Base-by-base conservation (phyloP, 2,888 invertebrate genomes). In the Seira musarum region DNA sequence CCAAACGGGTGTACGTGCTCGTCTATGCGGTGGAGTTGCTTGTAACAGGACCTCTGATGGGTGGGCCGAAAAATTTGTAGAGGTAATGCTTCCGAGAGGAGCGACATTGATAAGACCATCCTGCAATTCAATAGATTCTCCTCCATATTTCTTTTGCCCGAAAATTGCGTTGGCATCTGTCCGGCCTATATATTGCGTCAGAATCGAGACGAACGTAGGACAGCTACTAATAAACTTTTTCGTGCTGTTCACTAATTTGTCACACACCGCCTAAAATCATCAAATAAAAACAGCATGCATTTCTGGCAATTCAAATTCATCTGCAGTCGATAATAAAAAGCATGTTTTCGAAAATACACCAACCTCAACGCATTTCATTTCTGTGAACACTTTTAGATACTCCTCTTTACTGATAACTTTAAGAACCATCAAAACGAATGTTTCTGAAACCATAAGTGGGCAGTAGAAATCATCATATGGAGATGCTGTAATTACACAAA, bases 1-100 rank as follows among this genome's bases (percentile, higher is more conserved):
- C 97, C 97, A 98, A n/a, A 96, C 94, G 2, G 97, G 95, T 0
- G 95, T 94, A 80, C 97, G 92, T 22, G 96, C 95, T 57, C 97
- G 91, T 60, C 96, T 91, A 87, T 95, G 94, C 1, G 96, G 94
- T 0, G 95, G 93, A 0, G 93, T 92, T 70, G 94, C 93, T 88
- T 95, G 94, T 84, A 98, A 94, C 49, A 98, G 91, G 81, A 96
- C 94, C 89, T 96, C 96, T 0, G 97, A 95, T 0, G 96, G 93
- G 88, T 96, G 96, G 6, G 96, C 95, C 2, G 95, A 95, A 1
- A 95, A 94, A 89, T 94, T 95, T 86, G 93, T 92, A 87, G 94
- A 95, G 19, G 93, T 91, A 80, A 96, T 94, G 0, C 92, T 92
- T 77, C 95, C 96, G 46, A 96, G 91, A 0, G 97, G 97, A 1